phyloP scores from a whole-genome alignment of 2,888 invertebrate genomes.

The Oscheius onirici region DNA sequence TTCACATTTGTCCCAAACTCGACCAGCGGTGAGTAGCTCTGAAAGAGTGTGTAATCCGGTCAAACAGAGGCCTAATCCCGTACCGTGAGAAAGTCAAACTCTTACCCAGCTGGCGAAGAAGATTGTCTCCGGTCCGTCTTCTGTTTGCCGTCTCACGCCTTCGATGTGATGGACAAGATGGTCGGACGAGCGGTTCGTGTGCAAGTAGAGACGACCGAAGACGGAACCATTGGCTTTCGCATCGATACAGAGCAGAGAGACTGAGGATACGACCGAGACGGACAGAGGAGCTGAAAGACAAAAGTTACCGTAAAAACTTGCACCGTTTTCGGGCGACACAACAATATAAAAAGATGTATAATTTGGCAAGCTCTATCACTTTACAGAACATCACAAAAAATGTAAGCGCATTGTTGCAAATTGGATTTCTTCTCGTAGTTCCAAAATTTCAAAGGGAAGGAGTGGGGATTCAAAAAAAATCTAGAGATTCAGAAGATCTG shows the following conservation, averaged over 20 bases:
- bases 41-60: background rate
- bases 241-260: constrained; percentile 25
- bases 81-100: background rate
- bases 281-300: constrained; percentile 19
- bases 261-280: constrained; percentile 10
- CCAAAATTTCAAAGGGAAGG: no score
- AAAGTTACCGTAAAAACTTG: no score
- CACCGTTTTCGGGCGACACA: no score
- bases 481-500: background rate
- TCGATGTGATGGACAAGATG: constrained; percentile 31
- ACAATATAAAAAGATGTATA: no score
- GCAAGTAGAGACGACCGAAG: constrained; percentile 25
- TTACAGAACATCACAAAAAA: no score
- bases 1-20: constrained; percentile 5
- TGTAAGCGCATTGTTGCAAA: no score
- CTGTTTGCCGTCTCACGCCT: constrained; percentile 24
- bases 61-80: constrained; percentile 16
- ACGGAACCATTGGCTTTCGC: constrained; percentile 8
- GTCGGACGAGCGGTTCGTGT: constrained; percentile 5
- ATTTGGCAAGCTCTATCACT: no score
- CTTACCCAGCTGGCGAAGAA: constrained; percentile 32
- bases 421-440: no score
- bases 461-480: no score
- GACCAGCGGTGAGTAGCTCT: constrained; percentile 26
- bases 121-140: constrained; percentile 24